Conservation (phyloP, 2,888 invertebrate genomes). For the Drosophila prostipennis region DNA sequence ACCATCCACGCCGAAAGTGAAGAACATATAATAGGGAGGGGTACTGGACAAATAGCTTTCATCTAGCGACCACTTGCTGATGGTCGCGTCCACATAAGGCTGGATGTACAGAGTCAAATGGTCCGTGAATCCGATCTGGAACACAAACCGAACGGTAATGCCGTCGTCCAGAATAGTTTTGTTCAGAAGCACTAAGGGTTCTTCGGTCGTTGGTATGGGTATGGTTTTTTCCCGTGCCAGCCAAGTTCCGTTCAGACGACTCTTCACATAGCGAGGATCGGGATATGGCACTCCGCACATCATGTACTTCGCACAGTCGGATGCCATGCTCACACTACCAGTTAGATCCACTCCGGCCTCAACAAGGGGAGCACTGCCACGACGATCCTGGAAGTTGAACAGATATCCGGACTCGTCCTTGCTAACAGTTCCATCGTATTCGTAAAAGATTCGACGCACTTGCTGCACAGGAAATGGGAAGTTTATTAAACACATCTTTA, state of each 20-base stretch:
- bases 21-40: constrained; percentile 69
- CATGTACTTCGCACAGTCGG: constrained; percentile 64
- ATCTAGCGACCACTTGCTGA: constrained; percentile 75
- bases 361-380: constrained; percentile 49
- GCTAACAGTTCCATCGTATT: constrained; percentile 76
- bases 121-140: constrained; percentile 68
- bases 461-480: constrained; percentile 72
- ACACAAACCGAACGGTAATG: constrained; percentile 59
- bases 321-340: constrained; percentile 50
- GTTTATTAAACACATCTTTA: not conserved
- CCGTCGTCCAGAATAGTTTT: constrained; percentile 51
- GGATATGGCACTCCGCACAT: constrained; percentile 66
- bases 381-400: constrained; percentile 84
- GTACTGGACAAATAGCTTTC: constrained; percentile 53
- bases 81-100: constrained; percentile 62
- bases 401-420: constrained; percentile 84
- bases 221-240: constrained; percentile 56
- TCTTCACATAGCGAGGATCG: not conserved
- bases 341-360: constrained; percentile 54
- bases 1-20: constrained; percentile 67
- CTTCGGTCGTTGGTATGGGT: constrained; percentile 54
- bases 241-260: constrained; percentile 45
- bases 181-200: constrained; percentile 62
- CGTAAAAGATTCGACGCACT: constrained; percentile 83
- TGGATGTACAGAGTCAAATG: constrained; percentile 75